Base-by-base conservation (phyloP, 2,113 vertebrate genomes). In the Clupea harengus region DNA sequence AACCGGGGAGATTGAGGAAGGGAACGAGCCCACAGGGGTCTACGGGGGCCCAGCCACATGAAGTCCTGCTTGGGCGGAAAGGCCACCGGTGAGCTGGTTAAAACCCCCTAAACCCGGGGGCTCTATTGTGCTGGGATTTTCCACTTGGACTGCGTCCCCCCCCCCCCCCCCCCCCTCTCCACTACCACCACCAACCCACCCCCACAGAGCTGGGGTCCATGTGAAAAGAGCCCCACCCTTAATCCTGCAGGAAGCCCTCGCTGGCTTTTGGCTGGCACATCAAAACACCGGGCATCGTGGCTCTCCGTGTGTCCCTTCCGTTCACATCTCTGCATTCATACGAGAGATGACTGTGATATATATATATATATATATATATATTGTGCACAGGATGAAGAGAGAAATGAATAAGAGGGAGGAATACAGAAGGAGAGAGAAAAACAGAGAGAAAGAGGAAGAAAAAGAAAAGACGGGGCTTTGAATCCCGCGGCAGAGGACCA, bases 121-220 rank as follows among this genome's bases (percentile, higher is more conserved):
- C n/a, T 28, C 64, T 67, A 67, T 67, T 67, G 64, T 67, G 64
- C n/a, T 67, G n/a, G 54, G 64, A 67, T 67, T 67, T 67, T 25
- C 64, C 22, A 25, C 25, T 67, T 67, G 64, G 64, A 67, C 64
- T 67, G 64, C 54, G 5, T 0, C 52, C 52, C 10, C 52, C 52
- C 54, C 54, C 54, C 54, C 20, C 15, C 54, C 54, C 54, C 60
- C n/a, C 10, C n/a, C 5, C 60, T n/a, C 54, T 0, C 54, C 2
- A 60, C 54, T 18, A 60, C 18, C 2, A 22, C 18, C 60, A 64
- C 22, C 60, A 5, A 4, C n/a, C 9, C n/a, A 7, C 60, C 52
- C 52, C 64, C 7, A 67, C 7, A 25, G 64, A 67, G 64, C 22
- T 67, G 64, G 64, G 64, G 64, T 67, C 64, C 64, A 67, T 67